phyloP scores from a whole-genome alignment of 1,140 invertebrate genomes.

The Pseudomyrmex concolor region DNA sequence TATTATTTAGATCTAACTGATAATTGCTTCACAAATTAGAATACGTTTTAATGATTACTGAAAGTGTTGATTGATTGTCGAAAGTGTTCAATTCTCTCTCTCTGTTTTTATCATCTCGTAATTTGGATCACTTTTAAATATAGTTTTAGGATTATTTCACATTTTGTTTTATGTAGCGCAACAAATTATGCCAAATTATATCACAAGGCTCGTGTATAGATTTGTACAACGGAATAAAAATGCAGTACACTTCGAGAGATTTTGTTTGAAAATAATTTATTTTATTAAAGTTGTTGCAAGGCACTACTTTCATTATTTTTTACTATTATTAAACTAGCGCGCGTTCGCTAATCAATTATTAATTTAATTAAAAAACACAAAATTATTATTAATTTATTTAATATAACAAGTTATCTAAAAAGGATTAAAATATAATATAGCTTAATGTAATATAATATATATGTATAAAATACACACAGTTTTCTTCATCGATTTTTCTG shows the following conservation, averaged over 20 bases:
- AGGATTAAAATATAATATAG: background rate
- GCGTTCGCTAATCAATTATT: background rate
- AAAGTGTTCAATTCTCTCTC: too few species aligned
- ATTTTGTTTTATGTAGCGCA: too few species aligned
- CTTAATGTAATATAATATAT: too few species aligned
- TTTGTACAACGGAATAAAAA: slow-evolving; percentile 22
- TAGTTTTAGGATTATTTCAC: too few species aligned
- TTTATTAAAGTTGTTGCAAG: slow-evolving; percentile 53
- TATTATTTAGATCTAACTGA: too few species aligned
- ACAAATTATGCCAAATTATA: too few species aligned
- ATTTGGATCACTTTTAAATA: too few species aligned
- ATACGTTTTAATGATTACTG: too few species aligned
- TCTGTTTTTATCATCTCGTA: too few species aligned
- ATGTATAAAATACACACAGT: slow-evolving; percentile 37
- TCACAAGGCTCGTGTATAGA: background rate
- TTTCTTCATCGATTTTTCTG: background rate
- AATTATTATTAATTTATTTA: slow-evolving; percentile 46
- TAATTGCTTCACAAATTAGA: too few species aligned
- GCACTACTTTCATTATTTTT: slow-evolving; percentile 47
- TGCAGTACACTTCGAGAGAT: background rate
- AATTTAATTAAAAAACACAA: slow-evolving; percentile 26
- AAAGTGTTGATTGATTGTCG: too few species aligned
- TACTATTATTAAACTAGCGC: background rate
- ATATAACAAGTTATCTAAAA: slow-evolving; percentile 49
- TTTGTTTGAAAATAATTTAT: slow-evolving; percentile 57